Evolutionary conservation across 1,140 invertebrate species (phyloP).

Genomic region (Venustaconcha ellipsiformis): DNA sequence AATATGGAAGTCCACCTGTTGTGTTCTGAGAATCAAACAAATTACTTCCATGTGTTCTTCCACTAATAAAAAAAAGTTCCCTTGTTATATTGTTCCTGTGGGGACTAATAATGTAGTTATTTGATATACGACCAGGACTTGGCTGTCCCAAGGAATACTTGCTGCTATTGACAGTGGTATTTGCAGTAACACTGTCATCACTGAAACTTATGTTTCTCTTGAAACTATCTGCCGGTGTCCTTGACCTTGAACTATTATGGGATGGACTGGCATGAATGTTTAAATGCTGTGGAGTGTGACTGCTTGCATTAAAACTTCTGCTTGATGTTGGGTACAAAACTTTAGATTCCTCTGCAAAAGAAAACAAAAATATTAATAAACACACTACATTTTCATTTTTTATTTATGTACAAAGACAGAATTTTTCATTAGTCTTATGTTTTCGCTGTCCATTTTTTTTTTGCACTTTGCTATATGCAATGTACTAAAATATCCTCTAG

Average conservation of each 20-base stretch:
- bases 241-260: background rate
- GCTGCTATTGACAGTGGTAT: conserved; percentile 44
- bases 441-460: too few relatives aligned
- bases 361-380: conserved; percentile 10
- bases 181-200: conserved; percentile 63
- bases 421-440: too few relatives aligned
- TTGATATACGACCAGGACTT: conserved; percentile 11
- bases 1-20: conserved; percentile 51
- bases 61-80: conserved; percentile 32
- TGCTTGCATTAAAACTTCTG: too few relatives aligned
- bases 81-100: background rate
- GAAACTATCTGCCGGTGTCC: conserved; percentile 32
- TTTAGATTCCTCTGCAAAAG: conserved; percentile 38
- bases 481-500: too few relatives aligned
- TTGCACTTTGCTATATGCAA: too few relatives aligned
- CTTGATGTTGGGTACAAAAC: conserved; percentile 10
- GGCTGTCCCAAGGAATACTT: conserved; percentile 7
- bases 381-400: background rate
- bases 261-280: too few relatives aligned
- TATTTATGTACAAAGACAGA: too few relatives aligned
- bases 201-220: conserved; percentile 62
- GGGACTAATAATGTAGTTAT: conserved; percentile 16
- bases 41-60: conserved; percentile 24
- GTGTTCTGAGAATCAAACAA: conserved; percentile 40
- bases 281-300: too few relatives aligned